A percentile compares a stretch with the other conserved stretches of the same genome.
phyloP scores from a whole-genome alignment of 2,888 invertebrate genomes.

The Leptinotarsa peninsularis region DNA sequence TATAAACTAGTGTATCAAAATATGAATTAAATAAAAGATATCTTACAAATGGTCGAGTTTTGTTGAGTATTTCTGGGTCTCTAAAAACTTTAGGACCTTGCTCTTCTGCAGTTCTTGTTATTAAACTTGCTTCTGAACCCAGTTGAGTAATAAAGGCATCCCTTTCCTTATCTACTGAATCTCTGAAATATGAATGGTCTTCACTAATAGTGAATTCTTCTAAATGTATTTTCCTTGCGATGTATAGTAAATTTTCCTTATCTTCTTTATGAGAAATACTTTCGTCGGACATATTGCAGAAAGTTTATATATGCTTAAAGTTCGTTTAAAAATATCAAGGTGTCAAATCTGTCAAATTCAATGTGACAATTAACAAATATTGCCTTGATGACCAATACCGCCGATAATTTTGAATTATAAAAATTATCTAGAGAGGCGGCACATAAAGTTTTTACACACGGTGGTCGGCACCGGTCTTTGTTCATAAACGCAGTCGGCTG shows the following conservation, averaged over 20 bases:
- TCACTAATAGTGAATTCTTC: conserved; percentile 47
- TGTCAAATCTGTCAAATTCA: conserved; percentile 9
- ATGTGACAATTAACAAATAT: not conserved
- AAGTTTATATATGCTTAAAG: not conserved
- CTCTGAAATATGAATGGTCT: conserved; percentile 37
- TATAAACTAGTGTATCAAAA: not conserved
- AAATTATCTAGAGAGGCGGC: too few relatives aligned
- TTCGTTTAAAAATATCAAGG: not conserved
- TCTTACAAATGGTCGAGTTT: conserved; percentile 50
- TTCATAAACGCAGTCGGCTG: too few relatives aligned
- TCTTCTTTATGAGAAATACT: conserved; percentile 51
- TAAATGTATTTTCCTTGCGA: conserved; percentile 48
- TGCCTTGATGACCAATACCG: not conserved
- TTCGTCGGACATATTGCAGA: conserved; percentile 49
- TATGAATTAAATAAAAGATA: not conserved
- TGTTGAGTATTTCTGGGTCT: conserved; percentile 44
- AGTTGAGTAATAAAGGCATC: conserved; percentile 15
- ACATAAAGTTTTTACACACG: too few relatives aligned
- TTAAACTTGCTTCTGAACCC: conserved; percentile 22
- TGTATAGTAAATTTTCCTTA: conserved; percentile 50
- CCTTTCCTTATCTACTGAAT: conserved; percentile 36
- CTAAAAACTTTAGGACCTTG: conserved; percentile 43
- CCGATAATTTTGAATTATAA: too few relatives aligned
- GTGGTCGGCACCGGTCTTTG: too few relatives aligned
- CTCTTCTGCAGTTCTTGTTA: conserved; percentile 10